Evolutionary conservation across 2,888 invertebrate species (phyloP), one percentile per base, ranked within the genome.

Genomic region (Drepanosiphum platanoidis): DNA sequence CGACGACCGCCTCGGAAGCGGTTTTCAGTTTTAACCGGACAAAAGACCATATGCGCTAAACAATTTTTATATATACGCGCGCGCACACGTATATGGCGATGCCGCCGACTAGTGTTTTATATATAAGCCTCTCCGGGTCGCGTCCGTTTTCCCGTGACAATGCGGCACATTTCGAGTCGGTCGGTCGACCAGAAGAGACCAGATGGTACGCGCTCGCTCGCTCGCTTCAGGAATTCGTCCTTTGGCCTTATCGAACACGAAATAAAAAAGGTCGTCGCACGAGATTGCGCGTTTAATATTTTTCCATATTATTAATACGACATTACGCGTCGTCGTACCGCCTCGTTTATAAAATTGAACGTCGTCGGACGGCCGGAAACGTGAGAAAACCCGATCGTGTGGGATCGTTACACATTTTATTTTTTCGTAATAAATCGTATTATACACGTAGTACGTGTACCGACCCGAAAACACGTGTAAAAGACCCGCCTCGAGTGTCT

Each of bases 391-490:
- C 71, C 36, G 36, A 81, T 71, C 58, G 70, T 81, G 81, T 81
- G 81, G 81, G 81, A 58, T 30, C 68, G 34, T 36, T 30, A 58
- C 22, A 18, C 1, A 18, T 1, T 52, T 18, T 52, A 18, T 52
- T 79, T 80, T 22, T 30, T 64, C 1, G 27, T 46, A 74, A 83
- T 83, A 74, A 64, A 83, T 64, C 11, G 74, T 11, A 27, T 36
- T 18, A 4, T 42, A 46, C 66, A 66, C 64, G 46, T n/a, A n/a
- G 72, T 66, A 46, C 66, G 46, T 64, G 46, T n/a, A n/a, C 61
- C 46, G 64, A 74, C 64, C 81, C 64, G 34, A 66, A 75, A 83
- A 83, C 83, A 83, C 74, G 83, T 83, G 83, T 74, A 71, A 81
- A 81, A 46, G 64, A 13, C n/a, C n/a, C 70, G 82, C 70, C 70